Base-by-base conservation (phyloP, 2,888 invertebrate genomes). In the Leptinotarsa peninsularis region DNA sequence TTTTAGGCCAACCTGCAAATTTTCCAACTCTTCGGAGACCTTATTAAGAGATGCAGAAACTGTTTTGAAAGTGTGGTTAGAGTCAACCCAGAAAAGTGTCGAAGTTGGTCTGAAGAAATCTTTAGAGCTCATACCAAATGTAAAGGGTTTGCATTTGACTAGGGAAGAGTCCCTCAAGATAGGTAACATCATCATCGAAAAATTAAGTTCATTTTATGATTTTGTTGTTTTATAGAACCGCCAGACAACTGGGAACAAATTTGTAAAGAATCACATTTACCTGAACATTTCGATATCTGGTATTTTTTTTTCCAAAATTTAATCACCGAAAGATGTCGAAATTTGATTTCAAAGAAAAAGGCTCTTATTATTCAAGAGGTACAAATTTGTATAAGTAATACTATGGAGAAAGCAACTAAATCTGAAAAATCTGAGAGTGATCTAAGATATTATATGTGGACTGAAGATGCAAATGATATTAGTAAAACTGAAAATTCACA, bases 361-460 rank as follows among this genome's bases (percentile, higher is more conserved):
- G 68, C 76, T 15, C 77, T 74, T 15, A 86, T 80, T 76, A 75
- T 84, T 18, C 86, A 88, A 1, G 88, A 89, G 5, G 86, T 89
- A 18, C 90, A 91, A 49, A 88, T 83, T 71, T 90, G 90, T 76
- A 82, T 87, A 27, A 76, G 80, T 4, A 83, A 82, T 49, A 81
- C 88, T 49, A 79, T 95, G 95, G 95, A 91, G 90, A 81, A 87
- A 18, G 70, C 66, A 17, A 21, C 72, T 4, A 80, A 81, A 75
- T 76, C 74, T 3, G 79, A 77, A 23, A 76, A 79, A 43, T 76
- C 77, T 85, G 75, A 82, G 81, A 10, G 87, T 83, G 93, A 94
- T 86, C 89, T 94, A 17, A 90, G 93, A 77, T 92, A 92, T 92
- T 94, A 92, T 78, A 91, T 93, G 43, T 96, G 95, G 95, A 91